Conservation (phyloP, 2,888 invertebrate species). For the Drosophila trichaetosa region DNA sequence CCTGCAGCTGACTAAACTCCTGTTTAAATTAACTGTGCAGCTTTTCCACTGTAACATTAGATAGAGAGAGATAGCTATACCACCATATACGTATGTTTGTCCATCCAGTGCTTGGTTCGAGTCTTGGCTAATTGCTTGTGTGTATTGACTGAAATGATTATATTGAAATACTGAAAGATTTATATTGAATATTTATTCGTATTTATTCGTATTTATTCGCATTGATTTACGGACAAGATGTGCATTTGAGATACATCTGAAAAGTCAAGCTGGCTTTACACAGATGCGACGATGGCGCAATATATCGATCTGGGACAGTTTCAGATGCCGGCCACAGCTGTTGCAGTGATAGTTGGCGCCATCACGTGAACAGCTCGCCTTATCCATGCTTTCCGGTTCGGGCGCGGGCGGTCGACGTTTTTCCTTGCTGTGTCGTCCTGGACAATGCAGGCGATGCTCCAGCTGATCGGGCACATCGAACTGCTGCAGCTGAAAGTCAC, state of each 20-base stretch:
- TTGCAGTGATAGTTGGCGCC: slow-evolving; percentile 88
- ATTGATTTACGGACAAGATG: neutral
- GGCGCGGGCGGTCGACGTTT: slow-evolving; percentile 9
- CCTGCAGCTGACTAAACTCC: neutral
- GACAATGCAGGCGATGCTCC: slow-evolving; percentile 86
- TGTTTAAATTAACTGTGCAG: neutral
- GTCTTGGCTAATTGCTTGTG: neutral
- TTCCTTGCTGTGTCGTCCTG: slow-evolving; percentile 56
- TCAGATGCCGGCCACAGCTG: slow-evolving; percentile 89
- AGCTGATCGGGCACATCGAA: slow-evolving; percentile 90
- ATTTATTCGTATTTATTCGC: neutral
- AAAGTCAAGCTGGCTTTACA: slow-evolving; percentile 46
- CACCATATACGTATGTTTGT: too few relatives aligned
- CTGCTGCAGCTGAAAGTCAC: slow-evolving; percentile 87
- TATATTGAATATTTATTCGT: slow-evolving; percentile 1
- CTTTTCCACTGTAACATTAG: neutral
- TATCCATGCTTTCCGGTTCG: neutral
- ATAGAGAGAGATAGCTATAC: neutral
- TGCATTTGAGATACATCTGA: neutral
- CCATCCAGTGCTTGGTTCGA: neutral
- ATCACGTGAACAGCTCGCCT: slow-evolving; percentile 49
- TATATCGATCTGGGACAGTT: slow-evolving; percentile 92
- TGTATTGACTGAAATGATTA: neutral
- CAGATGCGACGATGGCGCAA: slow-evolving; percentile 92
- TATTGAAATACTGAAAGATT: too few relatives aligned